These are phyloP conservation scores for Pipistrellus pipistrellus DNA, from an alignment of 2,797 vertebrate genomes.

Conservation along the genomic window DNA sequence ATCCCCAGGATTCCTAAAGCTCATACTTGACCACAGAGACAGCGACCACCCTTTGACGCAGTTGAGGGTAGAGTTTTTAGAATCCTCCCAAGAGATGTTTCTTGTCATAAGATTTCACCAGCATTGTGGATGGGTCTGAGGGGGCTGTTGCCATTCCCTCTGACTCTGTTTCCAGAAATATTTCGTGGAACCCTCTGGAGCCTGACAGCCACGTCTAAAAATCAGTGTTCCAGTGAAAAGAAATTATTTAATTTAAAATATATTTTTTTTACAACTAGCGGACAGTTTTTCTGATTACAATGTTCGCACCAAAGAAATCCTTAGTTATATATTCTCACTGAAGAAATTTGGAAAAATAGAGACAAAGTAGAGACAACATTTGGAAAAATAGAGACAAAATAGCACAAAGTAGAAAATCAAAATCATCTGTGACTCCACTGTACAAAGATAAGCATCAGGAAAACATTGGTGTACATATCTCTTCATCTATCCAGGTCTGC, in stretches of 20 bases:
- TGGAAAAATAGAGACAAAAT: too few relatives aligned
- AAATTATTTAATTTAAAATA: neutral
- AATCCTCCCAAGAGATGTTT: neutral
- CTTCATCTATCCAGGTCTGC: neutral
- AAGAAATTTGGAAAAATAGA: too few relatives aligned
- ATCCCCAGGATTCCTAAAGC: neutral
- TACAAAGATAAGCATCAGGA: neutral
- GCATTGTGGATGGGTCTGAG: neutral
- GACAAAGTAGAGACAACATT: too few relatives aligned
- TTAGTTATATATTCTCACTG: too few relatives aligned
- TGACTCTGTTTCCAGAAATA: neutral
- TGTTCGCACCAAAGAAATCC: neutral
- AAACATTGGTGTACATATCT: neutral
- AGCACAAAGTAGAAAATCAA: slow-evolving; percentile 1
- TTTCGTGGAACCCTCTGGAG: neutral
- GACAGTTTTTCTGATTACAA: neutral
- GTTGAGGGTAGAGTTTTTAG: neutral
- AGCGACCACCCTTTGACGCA: neutral
- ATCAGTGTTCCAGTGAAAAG: neutral
- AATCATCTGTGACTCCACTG: neutral
- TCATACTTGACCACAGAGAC: fast-evolving
- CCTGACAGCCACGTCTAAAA: neutral
- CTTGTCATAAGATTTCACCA: neutral
- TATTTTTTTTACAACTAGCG: neutral
- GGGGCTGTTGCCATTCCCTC: neutral